Conservation (phyloP, 2,113 vertebrate genomes). For the Dascyllus trimaculatus region DNA sequence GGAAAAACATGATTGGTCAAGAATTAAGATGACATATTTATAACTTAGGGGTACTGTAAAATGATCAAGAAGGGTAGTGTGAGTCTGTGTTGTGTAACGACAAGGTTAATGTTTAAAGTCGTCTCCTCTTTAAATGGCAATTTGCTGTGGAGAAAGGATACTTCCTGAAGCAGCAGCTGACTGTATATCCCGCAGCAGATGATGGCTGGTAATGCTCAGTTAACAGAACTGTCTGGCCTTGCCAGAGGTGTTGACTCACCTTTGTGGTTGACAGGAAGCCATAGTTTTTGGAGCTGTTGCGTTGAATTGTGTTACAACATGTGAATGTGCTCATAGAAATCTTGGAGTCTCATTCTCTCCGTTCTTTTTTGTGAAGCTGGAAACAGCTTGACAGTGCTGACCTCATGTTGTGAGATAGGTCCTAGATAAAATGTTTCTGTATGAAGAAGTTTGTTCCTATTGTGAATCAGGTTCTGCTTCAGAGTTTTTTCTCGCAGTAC, state of each 20-base stretch:
- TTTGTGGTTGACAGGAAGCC: too few species aligned
- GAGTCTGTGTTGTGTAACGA: background rate
- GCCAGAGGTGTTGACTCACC: constrained; percentile 1
- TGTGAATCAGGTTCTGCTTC: background rate
- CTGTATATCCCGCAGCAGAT: background rate
- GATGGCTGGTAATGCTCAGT: background rate
- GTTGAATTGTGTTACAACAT: too few species aligned
- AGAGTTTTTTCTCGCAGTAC: background rate
- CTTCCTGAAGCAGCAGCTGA: background rate
- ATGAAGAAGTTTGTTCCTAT: background rate
- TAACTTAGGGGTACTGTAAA: too few species aligned
- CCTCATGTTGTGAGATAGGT: background rate
- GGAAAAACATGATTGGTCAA: too few species aligned
- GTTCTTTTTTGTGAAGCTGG: too few species aligned
- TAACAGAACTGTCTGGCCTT: background rate
- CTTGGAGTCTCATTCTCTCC: too few species aligned
- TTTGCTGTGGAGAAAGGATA: background rate
- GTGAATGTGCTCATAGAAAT: too few species aligned
- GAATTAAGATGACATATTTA: too few species aligned
- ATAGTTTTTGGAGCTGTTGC: too few species aligned
- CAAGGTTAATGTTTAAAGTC: constrained; percentile 17
- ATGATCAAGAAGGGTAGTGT: background rate
- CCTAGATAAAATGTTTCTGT: background rate
- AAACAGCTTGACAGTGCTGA: background rate
- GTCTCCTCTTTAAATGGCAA: background rate